Conservation (phyloP, 2,113 vertebrate genomes). For the Lagopus muta region DNA sequence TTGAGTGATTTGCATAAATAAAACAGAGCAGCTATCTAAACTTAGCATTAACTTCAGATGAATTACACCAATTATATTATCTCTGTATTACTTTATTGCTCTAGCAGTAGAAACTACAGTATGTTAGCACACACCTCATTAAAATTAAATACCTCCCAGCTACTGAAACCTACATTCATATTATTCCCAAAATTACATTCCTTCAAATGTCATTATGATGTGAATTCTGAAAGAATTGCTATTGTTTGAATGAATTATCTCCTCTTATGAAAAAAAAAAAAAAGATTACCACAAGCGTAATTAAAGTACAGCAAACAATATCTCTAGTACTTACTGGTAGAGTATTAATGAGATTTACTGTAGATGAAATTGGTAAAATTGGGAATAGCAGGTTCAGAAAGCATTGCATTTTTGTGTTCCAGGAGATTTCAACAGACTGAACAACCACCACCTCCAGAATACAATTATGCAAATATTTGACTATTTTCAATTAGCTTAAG, state of each 20-base stretch:
- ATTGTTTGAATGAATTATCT: conserved; percentile 34
- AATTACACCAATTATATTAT: not conserved
- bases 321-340: conserved; percentile 34
- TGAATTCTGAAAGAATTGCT: conserved; percentile 26
- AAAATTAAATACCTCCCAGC: conserved; percentile 47
- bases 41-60: not conserved
- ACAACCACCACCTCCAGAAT: conserved; percentile 39
- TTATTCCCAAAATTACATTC: conserved; percentile 36
- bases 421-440: conserved; percentile 51
- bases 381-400: conserved; percentile 52
- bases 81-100: not conserved
- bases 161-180: conserved; percentile 34
- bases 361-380: conserved; percentile 28
- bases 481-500: conserved; percentile 52
- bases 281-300: conserved; percentile 38
- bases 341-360: conserved; percentile 61
- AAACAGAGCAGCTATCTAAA: not conserved
- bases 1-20: not conserved
- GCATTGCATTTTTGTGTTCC: not conserved
- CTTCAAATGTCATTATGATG: conserved; percentile 15
- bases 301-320: conserved; percentile 56
- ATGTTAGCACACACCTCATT: not conserved
- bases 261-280: not conserved
- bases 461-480: conserved; percentile 61
- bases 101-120: not conserved